These are phyloP conservation scores for Propsilocerus akamusi DNA, from an alignment of 1,140 invertebrate species.

Conservation along the genomic window DNA sequence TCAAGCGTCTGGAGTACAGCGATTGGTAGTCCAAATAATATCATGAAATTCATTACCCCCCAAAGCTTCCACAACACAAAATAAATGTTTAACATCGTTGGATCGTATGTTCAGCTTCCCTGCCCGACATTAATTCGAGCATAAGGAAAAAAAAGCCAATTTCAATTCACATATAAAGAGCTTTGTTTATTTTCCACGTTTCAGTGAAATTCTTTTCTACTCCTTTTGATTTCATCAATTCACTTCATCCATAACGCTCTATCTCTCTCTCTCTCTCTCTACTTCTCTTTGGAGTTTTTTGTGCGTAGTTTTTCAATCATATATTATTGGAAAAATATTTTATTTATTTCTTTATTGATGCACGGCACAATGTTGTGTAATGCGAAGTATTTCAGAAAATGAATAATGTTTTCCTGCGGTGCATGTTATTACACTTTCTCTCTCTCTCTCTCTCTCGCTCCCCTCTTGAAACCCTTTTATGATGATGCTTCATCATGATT, in stretches of 20 bases:
- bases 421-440: conserved; percentile 1
- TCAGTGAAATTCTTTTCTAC: neutral
- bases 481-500: too few species aligned
- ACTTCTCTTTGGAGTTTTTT: too few species aligned
- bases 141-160: neutral
- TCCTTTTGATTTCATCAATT: neutral
- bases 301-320: neutral
- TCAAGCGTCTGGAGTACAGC: neutral
- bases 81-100: too few species aligned
- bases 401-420: conserved; percentile 1
- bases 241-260: too few species aligned
- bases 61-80: conserved; percentile 1
- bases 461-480: too few species aligned
- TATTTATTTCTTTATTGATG: neutral
- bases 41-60: conserved; percentile 2
- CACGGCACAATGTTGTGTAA: neutral
- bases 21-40: too few species aligned
- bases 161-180: neutral
- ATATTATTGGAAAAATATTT: neutral
- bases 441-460: neutral
- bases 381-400: neutral
- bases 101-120: too few species aligned
- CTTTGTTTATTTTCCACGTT: neutral
- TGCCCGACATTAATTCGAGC: neutral
- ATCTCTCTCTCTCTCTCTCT: too few species aligned